Evolutionary conservation across 30 jellyfish, hydroid and myxozoan species (phyloP), one percentile per base, ranked within the genome.

Genomic region (Clytia hemisphaerica): DNA sequence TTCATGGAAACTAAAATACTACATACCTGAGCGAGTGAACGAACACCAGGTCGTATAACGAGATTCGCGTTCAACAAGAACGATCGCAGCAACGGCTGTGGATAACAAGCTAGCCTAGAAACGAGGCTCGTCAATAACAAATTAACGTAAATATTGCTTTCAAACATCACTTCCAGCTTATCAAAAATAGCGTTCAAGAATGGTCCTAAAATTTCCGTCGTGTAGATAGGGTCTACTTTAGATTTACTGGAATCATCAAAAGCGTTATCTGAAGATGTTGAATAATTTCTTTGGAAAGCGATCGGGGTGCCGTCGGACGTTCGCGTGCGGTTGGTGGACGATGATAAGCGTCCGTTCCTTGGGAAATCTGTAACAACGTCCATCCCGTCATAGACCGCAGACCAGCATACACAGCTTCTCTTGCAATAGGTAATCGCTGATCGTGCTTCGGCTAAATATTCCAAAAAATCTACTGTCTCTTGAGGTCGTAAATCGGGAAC

Each of bases 301-400:
- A 26, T 54, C 3, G 74, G 33, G 6, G 81, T 24, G 24, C 24
- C 73, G 9, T 22, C 21, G 22, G 81, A 69, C n/a, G 50, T 42
- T 24, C 37, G 27, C 35, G 45, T 26, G 12, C 2, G 18, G 4
- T 25, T 55, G 35, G 38, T 57, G 27, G 10, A 4, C 18, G 34
- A 15, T 12, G 50, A 21, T 16, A 78, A 63, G 26, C 70, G 70
- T 44, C 76, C 37, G 32, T 84, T 50, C 37, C 76, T 26, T n/a
- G 93, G 93, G 54, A 47, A 14, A 68, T 88, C 97, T 14, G 85
- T 79, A 75, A 80, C 71, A 6, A 88, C 97, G 55, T 88, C 97
- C 97, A 81, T 88, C 12, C 97, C 97, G 62, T 88, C 97, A 63
- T 88, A 88, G 40, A 82, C 94, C 15, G 93, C 91, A 12, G 95